A percentile compares a stretch with the other conserved stretches of the same genome.
phyloP scores from a whole-genome alignment of 2,113 vertebrate genomes.

The Anolis sagrei region DNA sequence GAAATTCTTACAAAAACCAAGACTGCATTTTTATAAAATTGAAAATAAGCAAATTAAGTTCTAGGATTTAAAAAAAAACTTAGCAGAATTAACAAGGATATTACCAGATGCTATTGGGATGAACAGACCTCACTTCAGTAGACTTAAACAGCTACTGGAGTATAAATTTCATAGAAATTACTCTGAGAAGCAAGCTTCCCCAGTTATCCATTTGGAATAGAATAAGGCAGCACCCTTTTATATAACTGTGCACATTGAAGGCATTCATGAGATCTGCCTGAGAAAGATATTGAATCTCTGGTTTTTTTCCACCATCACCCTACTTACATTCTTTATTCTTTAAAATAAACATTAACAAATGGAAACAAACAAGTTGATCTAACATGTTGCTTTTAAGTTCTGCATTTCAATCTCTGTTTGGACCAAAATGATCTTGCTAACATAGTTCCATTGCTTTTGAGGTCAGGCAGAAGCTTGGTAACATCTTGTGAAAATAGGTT shows the following conservation, averaged over 20 bases:
- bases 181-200: background rate
- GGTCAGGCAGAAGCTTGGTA: background rate
- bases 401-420: background rate
- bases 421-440: accelerated
- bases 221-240: background rate
- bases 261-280: background rate
- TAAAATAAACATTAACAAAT: no score
- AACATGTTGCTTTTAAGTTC: background rate
- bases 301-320: background rate
- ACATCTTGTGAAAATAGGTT: background rate
- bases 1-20: background rate
- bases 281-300: background rate
- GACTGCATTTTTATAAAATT: background rate
- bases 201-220: background rate
- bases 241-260: background rate
- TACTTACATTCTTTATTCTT: background rate
- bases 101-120: background rate
- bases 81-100: background rate
- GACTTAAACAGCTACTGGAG: background rate
- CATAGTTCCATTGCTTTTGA: background rate
- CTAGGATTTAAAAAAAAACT: background rate
- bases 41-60: background rate
- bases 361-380: background rate
- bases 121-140: background rate
- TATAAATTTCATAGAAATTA: background rate